Base-by-base conservation (phyloP, 2,888 invertebrate genomes). In the Agapetus fuscipes region DNA sequence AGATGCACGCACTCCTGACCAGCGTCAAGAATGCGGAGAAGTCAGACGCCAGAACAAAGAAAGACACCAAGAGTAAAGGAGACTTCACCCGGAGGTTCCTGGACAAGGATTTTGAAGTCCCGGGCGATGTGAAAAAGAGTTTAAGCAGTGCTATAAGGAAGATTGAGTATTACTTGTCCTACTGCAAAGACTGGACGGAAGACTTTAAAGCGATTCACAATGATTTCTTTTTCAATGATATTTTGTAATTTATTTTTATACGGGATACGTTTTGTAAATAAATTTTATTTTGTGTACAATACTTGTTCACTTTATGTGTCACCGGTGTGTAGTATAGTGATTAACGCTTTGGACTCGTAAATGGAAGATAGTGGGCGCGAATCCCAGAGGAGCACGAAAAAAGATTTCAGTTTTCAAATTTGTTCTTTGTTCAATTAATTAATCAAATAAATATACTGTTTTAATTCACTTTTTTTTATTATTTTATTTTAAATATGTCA, bases 121-220 rank as follows among this genome's bases (percentile, higher is more conserved):
- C 56, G 66, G 20, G 20, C 20, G 5, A n/a, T n/a, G n/a, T n/a
- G n/a, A n/a, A 20, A 31, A 43, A n/a, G 29, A 26, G 27, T 14
- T 37, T 10, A 30, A 29, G n/a, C 5, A 64, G 68, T 40, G 61
- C 70, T 48, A 54, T 74, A 0, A 83, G 78, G 53, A 86, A 84
- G 63, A 53, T 85, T 2, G 80, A 83, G 54, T 86, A 77, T 61
- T 79, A 80, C 59, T 59, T 85, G 43, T 77, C 82, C 0, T 85
- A 47, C 27, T 15, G 30, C 6, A 40, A 40, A 34, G 29, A 26
- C 10, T 34, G n/a, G n/a, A n/a, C n/a, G n/a, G n/a, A n/a, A n/a
- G n/a, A n/a, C n/a, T n/a, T n/a, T n/a, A n/a, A n/a, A n/a, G n/a
- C n/a, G n/a, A n/a, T 30, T 17, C 17, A 17, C 7, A 26, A 13